Percentiles rank a stretch among this genome's conserved stretches.
Evolutionary conservation across 2,113 vertebrate genomes (phyloP).

Genomic region (Zootoca vivipara): DNA sequence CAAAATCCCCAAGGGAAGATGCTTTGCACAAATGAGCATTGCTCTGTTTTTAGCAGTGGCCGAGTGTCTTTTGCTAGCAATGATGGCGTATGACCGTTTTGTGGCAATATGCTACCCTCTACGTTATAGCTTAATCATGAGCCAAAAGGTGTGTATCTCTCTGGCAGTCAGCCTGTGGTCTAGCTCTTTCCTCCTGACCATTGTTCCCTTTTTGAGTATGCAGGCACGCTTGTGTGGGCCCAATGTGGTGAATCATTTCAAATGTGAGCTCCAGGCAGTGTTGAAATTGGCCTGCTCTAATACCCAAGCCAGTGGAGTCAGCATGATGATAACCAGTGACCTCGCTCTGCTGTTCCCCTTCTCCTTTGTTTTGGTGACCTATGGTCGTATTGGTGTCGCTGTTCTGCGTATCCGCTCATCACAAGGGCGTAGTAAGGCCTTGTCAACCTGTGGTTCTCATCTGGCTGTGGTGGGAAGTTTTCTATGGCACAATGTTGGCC

Average conservation of each 20-base stretch:
- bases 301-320: constrained; percentile 10
- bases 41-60: constrained; percentile 34
- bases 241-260: constrained; percentile 50
- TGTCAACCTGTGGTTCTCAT: constrained; percentile 59
- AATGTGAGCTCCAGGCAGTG: constrained; percentile 57
- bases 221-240: constrained; percentile 46
- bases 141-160: constrained; percentile 13
- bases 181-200: constrained; percentile 27
- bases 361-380: constrained; percentile 43
- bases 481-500: constrained; percentile 45
- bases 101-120: constrained; percentile 65
- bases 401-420: constrained; percentile 46
- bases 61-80: constrained; percentile 55
- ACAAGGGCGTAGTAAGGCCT: constrained; percentile 48
- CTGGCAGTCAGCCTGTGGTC: constrained; percentile 51
- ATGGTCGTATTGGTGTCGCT: constrained; percentile 39
- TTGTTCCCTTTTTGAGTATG: constrained; percentile 31
- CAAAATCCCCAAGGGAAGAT: constrained; percentile 51
- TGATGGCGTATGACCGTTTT: constrained; percentile 68
- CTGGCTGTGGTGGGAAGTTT: constrained; percentile 56
- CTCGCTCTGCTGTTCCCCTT: constrained; percentile 43
- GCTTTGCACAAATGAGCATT: constrained; percentile 62
- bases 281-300: constrained; percentile 58
- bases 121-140: constrained; percentile 60
- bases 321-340: constrained; percentile 37